phyloP scores from a whole-genome alignment of 2,113 vertebrate species.

The Anhinga anhinga region DNA sequence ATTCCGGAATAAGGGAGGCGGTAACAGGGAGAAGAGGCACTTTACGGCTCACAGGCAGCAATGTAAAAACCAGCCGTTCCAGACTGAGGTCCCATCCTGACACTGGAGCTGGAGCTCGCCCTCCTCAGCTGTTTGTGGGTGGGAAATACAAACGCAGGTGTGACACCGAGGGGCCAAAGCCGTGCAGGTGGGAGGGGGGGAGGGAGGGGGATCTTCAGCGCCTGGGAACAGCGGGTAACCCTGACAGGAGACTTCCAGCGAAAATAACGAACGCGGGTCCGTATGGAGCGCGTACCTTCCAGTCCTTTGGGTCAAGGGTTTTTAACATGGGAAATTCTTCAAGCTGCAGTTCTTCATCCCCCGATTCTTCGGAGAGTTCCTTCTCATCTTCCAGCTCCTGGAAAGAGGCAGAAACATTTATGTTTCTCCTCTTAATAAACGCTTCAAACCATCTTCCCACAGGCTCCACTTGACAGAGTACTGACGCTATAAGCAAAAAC shows the following conservation, averaged over 20 bases:
- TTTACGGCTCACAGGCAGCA: background rate
- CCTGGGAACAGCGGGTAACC: background rate
- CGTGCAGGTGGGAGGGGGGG: background rate
- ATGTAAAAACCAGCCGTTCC: background rate
- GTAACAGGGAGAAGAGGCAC: background rate
- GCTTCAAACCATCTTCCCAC: slow-evolving; percentile 99
- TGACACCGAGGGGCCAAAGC: accelerated
- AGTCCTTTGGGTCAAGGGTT: slow-evolving; percentile 98
- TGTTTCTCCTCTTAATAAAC: slow-evolving; percentile 90
- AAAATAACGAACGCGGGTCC: background rate
- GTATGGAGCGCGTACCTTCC: slow-evolving; percentile 84
- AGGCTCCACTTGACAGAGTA: slow-evolving; percentile 91
- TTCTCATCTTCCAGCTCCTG: slow-evolving; percentile 97
- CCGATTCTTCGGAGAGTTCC: slow-evolving; percentile 90
- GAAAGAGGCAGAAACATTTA: slow-evolving; percentile 92
- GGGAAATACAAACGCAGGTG: background rate
- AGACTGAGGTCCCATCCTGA: background rate
- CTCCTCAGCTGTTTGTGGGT: accelerated
- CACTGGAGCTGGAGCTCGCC: accelerated
- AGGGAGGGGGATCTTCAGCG: background rate
- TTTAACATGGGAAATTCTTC: slow-evolving; percentile 94
- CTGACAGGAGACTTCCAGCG: background rate
- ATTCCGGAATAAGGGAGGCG: background rate
- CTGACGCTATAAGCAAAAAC: slow-evolving; percentile 82
- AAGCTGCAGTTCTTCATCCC: slow-evolving; percentile 93